A percentile compares a stretch with the other conserved stretches of the same genome.
Conservation (phyloP, 1,140 invertebrate genomes). For the Wasmannia auropunctata region DNA sequence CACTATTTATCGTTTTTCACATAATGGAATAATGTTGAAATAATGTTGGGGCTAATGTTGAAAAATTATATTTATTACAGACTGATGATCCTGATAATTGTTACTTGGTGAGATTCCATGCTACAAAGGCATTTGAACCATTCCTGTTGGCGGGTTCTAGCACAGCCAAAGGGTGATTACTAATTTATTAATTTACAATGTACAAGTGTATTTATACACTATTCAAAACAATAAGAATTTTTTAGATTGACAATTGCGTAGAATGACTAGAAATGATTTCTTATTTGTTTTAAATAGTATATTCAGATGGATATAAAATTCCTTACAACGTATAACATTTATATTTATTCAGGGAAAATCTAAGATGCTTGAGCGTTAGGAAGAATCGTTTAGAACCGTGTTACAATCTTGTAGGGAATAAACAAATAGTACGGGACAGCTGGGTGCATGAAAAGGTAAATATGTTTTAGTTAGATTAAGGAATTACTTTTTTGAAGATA, state of each 20-base stretch:
- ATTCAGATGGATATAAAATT: not conserved
- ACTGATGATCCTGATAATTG: conserved; percentile 87
- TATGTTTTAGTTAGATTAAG: not conserved
- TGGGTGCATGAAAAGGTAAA: conserved; percentile 87
- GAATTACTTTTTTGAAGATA: not conserved
- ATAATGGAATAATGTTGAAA: no score
- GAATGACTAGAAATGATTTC: not conserved
- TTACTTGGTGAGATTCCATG: conserved; percentile 87
- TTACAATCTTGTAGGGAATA: conserved; percentile 87
- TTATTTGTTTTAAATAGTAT: not conserved
- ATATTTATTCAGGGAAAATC: conserved; percentile 82
- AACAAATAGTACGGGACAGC: conserved; percentile 89
- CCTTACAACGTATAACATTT: conserved; percentile 1
- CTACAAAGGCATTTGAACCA: conserved; percentile 76
- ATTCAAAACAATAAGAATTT: not conserved
- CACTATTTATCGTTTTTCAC: not conserved
- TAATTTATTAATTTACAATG: conserved; percentile 37
- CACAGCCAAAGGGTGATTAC: conserved; percentile 86
- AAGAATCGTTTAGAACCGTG: conserved; percentile 85
- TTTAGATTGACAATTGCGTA: not conserved
- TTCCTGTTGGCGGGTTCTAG: conserved; percentile 88
- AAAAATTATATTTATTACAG: conserved; percentile 80
- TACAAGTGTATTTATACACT: not conserved
- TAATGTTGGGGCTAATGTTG: no score
- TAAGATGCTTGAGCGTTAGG: conserved; percentile 86